Evolutionary conservation across 2,888 invertebrate genomes (phyloP).

Genomic region (Agapetus fuscipes): DNA sequence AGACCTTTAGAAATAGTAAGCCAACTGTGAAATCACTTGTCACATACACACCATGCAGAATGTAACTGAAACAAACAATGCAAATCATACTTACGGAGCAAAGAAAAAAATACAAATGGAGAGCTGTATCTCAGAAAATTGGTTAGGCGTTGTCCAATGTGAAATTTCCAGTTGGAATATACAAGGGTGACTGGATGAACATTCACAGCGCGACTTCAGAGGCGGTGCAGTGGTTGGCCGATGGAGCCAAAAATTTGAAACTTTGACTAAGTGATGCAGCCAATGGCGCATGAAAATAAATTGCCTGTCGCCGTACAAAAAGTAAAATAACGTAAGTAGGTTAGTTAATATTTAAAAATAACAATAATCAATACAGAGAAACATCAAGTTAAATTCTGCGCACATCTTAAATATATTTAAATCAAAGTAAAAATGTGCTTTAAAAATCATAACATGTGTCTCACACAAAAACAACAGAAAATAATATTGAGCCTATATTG

Average conservation of each 20-base stretch:
- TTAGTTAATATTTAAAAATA: too few species aligned
- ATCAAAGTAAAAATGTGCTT: not conserved
- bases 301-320: too few species aligned
- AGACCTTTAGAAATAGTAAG: conserved; percentile 18
- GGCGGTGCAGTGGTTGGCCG: too few species aligned
- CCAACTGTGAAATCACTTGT: conserved; percentile 19
- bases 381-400: not conserved
- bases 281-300: too few species aligned
- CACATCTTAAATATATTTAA: not conserved
- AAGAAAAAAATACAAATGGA: conserved; percentile 2
- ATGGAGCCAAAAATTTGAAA: too few species aligned
- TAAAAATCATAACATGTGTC: not conserved
- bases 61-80: conserved; percentile 17
- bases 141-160: too few species aligned
- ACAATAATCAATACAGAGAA: too few species aligned
- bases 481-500: not conserved
- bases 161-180: too few species aligned
- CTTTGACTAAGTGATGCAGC: too few species aligned
- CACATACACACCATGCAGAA: conserved; percentile 18
- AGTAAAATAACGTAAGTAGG: too few species aligned
- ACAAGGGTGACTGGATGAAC: too few species aligned
- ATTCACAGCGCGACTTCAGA: too few species aligned
- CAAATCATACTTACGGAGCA: conserved; percentile 7
- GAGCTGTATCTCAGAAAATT: not conserved
- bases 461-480: not conserved